Evolutionary conservation across 2,797 vertebrate genomes (phyloP).

Genomic region (Sebastes matsubarae): DNA sequence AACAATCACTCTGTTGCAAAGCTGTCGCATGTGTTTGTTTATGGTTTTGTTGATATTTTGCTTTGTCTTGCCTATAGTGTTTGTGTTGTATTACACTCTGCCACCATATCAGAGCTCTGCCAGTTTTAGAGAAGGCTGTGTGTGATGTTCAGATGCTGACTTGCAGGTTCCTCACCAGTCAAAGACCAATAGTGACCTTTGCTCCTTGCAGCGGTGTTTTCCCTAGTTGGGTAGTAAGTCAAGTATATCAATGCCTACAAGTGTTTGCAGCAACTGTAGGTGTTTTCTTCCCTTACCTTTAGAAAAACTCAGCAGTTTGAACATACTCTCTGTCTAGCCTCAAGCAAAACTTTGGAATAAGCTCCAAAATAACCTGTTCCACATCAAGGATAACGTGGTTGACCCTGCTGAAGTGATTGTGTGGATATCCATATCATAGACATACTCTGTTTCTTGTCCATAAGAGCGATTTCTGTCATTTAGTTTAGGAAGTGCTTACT

Average conservation of each 20-base stretch:
- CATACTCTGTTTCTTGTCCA: not conserved
- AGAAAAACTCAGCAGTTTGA: not conserved
- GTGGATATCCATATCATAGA: not conserved
- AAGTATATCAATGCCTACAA: not conserved
- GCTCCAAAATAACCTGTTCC: not conserved
- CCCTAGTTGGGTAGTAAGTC: not conserved
- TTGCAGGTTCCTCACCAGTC: conserved; percentile 15
- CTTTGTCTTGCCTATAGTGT: not conserved
- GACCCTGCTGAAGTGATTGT: not conserved
- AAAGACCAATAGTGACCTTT: conserved; percentile 28
- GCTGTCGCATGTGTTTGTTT: conserved; percentile 22
- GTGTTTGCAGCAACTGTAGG: not conserved
- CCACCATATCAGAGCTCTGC: not conserved
- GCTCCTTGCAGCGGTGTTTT: not conserved
- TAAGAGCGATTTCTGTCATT: not conserved
- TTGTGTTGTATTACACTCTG: not conserved
- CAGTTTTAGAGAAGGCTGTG: not conserved
- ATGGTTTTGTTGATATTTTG: not conserved
- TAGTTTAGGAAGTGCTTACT: not conserved
- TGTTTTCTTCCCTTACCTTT: not conserved
- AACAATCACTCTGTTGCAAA: conserved; percentile 11
- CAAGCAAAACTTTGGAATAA: not conserved
- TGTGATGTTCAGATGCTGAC: not conserved
- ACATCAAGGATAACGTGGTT: not conserved
- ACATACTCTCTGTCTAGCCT: not conserved